Conservation (phyloP, 2,113 vertebrate species). For the Callipepla squamata region DNA sequence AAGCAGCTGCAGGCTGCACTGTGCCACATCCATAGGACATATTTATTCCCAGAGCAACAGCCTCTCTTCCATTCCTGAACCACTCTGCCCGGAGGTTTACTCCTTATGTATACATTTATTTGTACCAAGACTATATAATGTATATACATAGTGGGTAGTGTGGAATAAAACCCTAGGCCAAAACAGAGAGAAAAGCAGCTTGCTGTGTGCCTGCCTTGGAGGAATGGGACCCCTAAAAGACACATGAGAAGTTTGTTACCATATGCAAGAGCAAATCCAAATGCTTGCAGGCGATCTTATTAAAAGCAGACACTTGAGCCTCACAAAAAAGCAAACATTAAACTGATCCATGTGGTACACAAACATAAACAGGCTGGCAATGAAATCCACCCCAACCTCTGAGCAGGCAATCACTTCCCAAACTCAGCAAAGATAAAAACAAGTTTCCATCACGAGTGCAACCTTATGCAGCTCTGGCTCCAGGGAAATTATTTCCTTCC, state of each 20-base stretch:
- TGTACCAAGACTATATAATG: background rate
- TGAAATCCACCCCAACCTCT: background rate
- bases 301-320: background rate
- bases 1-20: background rate
- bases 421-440: background rate
- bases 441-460: background rate
- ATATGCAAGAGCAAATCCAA: background rate
- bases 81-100: background rate
- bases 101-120: background rate
- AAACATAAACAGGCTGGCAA: background rate
- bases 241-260: background rate
- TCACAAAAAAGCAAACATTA: background rate
- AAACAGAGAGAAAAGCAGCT: background rate
- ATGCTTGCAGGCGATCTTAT: background rate
- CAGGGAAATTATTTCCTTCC: background rate
- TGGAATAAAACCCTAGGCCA: background rate
- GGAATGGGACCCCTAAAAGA: background rate
- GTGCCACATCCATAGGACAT: background rate
- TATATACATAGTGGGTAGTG: background rate
- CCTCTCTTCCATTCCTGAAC: background rate
- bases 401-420: background rate
- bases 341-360: background rate
- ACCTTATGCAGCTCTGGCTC: background rate
- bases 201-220: background rate
- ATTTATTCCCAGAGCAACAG: rapidly evolving